Conservation (phyloP, 53 echinoderm and acorn worm genomes). For the Mesocentrotus franciscanus region DNA sequence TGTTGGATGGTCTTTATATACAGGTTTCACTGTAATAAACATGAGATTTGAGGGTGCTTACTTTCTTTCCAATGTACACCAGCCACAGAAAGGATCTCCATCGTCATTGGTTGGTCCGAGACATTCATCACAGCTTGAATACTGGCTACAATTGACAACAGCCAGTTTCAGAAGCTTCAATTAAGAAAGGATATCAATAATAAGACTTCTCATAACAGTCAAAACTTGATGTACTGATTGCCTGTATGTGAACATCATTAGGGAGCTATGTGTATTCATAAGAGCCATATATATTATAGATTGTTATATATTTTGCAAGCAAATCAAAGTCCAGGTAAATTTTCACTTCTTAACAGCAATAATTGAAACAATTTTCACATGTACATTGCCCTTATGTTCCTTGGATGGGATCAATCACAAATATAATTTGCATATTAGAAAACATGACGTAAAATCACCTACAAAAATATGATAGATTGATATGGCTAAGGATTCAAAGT, state of each 20-base stretch:
- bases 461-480: background rate
- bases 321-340: too few species aligned
- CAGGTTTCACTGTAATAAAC: background rate
- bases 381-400: too few species aligned
- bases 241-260: background rate
- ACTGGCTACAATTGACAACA: constrained; percentile 48
- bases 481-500: background rate
- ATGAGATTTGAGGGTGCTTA: background rate
- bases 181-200: background rate
- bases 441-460: too few species aligned
- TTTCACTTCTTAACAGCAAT: too few species aligned
- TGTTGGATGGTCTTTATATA: too few species aligned
- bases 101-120: background rate
- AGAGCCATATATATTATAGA: background rate
- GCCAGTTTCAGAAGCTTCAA: constrained; percentile 34
- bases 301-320: too few species aligned
- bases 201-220: background rate
- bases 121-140: constrained; percentile 44
- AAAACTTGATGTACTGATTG: background rate
- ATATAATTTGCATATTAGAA: too few species aligned
- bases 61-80: constrained; percentile 61
- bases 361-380: too few species aligned
- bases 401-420: too few species aligned
- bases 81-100: constrained; percentile 62
- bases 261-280: background rate